Conservation (phyloP, 2,888 invertebrate species). For the Eustalomyia histrio region DNA sequence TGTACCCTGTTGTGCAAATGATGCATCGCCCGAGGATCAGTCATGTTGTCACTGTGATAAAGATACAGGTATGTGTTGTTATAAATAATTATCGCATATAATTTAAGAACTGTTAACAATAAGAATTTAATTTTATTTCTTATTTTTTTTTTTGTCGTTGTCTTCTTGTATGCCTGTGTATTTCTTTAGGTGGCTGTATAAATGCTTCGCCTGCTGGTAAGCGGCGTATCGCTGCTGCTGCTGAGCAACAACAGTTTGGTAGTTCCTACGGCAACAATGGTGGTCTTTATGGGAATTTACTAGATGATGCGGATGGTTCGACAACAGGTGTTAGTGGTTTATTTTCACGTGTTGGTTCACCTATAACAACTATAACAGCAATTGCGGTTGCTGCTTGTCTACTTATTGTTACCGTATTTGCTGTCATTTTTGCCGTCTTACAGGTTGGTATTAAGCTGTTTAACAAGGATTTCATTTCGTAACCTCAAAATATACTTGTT, state of each 20-base stretch:
- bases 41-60: conserved; percentile 87
- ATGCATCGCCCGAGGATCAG: conserved; percentile 78
- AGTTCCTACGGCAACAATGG: conserved; percentile 69
- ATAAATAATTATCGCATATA: not conserved
- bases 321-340: conserved; percentile 70
- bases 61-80: conserved; percentile 81
- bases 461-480: conserved; percentile 25
- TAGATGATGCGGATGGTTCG: conserved; percentile 64
- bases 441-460: conserved; percentile 82
- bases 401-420: conserved; percentile 85
- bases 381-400: conserved; percentile 85
- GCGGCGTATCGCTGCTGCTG: conserved; percentile 84
- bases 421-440: conserved; percentile 85
- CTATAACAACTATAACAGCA: conserved; percentile 84
- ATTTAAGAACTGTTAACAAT: not conserved
- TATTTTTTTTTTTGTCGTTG: not conserved
- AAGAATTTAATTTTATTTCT: not conserved
- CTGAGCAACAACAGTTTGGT: conserved; percentile 77
- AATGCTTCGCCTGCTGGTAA: conserved; percentile 88
- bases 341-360: conserved; percentile 77
- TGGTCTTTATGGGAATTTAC: conserved; percentile 68
- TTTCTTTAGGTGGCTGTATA: conserved; percentile 84
- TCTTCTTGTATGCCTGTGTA: no score
- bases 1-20: conserved; percentile 85
- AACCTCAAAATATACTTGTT: not conserved